Evolutionary conservation across 2,888 invertebrate genomes (phyloP), one percentile per base, ranked within the genome.

Genomic region (Sinhomidia bicolor): DNA sequence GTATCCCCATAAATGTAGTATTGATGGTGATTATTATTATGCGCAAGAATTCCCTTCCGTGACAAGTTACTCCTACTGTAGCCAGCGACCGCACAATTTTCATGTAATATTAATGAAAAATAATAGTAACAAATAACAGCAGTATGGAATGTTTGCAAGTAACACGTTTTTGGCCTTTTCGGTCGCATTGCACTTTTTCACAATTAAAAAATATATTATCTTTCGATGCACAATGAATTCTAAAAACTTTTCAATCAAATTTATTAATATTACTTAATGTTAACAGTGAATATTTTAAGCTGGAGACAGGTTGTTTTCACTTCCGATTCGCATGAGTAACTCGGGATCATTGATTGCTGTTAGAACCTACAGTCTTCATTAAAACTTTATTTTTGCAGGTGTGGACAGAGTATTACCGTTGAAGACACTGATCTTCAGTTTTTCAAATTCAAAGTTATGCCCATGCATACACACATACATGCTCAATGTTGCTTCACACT

Each of bases 1-100:
- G n/a, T n/a, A 51, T 79, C 85, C 12, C 41, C 41, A 36, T 85
- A 85, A 23, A 54, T n/a, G 26, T 79, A 79, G 68, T 68, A 85
- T 51, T 79, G 82, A 26, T 65, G 85, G n/a, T n/a, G n/a, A n/a
- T n/a, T n/a, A n/a, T n/a, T n/a, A 68, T 68, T 79, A 79, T 79
- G 65, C n/a, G 78, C 10, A 14, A 10, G 5, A 60, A 26, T 71
- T 41, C n/a, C 9, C 12, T 5, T 10, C 10, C 51, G 47, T 26
- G 74, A 74, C 51, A 47, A 0, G 17, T 74, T 74, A 51, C 14
- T 29, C n/a, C 14, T 32, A 32, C 14, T 78, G 9, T 17, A 20
- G 4, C 54, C n/a, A n/a, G n/a, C n/a, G 4, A 41, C 57, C 10
- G 29, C 14, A 29, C 54, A 79, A 4, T 74, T 84, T 26, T 12